A percentile compares a stretch with the other conserved stretches of the same genome.
Conservation (phyloP, 2,888 invertebrate species). For the Tethea ocularis region DNA sequence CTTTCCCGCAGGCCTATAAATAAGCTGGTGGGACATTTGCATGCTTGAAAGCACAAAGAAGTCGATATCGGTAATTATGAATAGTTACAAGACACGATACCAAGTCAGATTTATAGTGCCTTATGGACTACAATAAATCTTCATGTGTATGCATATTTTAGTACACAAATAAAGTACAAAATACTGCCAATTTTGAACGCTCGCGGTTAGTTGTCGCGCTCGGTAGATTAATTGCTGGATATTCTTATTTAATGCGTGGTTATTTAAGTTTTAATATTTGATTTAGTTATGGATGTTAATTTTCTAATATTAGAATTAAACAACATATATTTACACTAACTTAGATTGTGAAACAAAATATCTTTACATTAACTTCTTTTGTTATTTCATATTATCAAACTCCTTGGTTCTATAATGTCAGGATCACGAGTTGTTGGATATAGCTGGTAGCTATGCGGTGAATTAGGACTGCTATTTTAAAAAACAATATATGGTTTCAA, state of each 20-base stretch:
- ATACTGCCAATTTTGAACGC: conserved; percentile 48
- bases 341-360: too few relatives aligned
- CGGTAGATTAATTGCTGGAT: conserved; percentile 61
- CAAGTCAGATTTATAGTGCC: conserved; percentile 56
- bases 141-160: conserved; percentile 33
- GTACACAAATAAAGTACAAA: conserved; percentile 27
- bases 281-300: conserved; percentile 34
- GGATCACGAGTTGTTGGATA: too few relatives aligned
- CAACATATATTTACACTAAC: too few relatives aligned
- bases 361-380: too few relatives aligned
- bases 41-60: conserved; percentile 63
- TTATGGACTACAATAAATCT: conserved; percentile 49
- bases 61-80: conserved; percentile 70
- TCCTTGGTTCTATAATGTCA: too few relatives aligned
- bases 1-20: conserved; percentile 45
- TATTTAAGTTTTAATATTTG: conserved; percentile 43
- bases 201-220: conserved; percentile 49
- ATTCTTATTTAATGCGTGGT: conserved; percentile 56
- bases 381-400: too few relatives aligned
- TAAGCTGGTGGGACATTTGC: conserved; percentile 59
- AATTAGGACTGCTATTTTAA: too few relatives aligned
- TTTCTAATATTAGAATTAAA: too few relatives aligned
- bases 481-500: too few relatives aligned
- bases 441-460: too few relatives aligned
- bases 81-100: conserved; percentile 62